These are phyloP conservation scores for Diadumene lineata DNA, from an alignment of 92 coral and sea anemone genomes.

Conservation along the genomic window DNA sequence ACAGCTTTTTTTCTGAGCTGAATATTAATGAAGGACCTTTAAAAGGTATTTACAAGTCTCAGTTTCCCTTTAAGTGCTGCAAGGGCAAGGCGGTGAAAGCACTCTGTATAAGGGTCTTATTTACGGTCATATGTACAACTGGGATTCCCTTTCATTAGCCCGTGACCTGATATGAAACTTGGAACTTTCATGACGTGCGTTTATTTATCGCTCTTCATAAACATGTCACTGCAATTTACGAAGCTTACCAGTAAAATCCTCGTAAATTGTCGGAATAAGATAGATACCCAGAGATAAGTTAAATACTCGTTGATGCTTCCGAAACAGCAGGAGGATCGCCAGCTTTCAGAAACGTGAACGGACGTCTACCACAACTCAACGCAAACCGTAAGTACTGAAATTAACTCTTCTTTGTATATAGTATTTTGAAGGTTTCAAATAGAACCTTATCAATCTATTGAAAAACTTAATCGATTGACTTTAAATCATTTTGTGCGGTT, in stretches of 20 bases:
- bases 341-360: neutral
- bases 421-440: too few relatives aligned
- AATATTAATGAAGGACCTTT: neutral
- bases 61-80: neutral
- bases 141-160: conserved; percentile 5
- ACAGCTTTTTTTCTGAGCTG: neutral
- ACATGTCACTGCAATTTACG: neutral
- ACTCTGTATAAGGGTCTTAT: neutral
- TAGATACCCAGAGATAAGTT: neutral
- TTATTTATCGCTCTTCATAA: neutral
- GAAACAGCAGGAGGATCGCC: neutral
- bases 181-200: neutral
- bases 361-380: too few relatives aligned
- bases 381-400: too few relatives aligned
- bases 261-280: neutral
- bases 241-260: neutral
- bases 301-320: neutral
- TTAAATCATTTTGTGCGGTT: too few relatives aligned
- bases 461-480: too few relatives aligned
- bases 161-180: neutral
- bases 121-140: neutral
- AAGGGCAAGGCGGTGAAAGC: conserved; percentile 9
- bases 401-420: too few relatives aligned
- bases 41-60: neutral
- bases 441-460: too few relatives aligned